Evolutionary conservation across 2,888 invertebrate species (phyloP).

Genomic region (Ametastegia equiseti): DNA sequence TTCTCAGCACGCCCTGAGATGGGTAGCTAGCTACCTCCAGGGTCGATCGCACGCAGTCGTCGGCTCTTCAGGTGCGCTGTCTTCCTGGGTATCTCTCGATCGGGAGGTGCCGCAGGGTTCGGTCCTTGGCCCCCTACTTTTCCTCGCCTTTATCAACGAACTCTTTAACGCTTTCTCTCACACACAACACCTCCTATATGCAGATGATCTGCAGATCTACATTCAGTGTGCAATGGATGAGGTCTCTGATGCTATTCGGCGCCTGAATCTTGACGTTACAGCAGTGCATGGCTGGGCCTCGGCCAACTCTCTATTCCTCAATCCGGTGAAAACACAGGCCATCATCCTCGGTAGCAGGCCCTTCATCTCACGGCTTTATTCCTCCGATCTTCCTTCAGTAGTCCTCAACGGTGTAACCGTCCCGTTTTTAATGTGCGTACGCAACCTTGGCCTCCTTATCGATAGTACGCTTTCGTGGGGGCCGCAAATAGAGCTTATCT

Average conservation of each 20-base stretch:
- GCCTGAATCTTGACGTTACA: not conserved
- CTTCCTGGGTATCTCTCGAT: not conserved
- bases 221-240: not conserved
- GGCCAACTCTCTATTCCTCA: not conserved
- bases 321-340: not conserved
- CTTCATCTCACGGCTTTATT: not conserved
- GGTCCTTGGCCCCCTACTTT: not conserved
- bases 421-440: not conserved
- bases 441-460: not conserved
- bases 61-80: not conserved
- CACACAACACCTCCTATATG: not conserved
- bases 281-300: not conserved
- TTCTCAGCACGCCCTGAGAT: not conserved
- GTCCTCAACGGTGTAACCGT: not conserved
- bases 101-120: not conserved
- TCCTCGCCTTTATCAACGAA: not conserved
- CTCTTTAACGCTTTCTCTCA: not conserved
- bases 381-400: not conserved
- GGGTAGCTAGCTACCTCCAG: conserved; percentile 5
- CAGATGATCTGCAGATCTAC: not conserved
- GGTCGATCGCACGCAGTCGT: not conserved
- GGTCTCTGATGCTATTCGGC: not conserved
- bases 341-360: not conserved
- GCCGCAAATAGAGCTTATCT: not conserved
- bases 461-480: not conserved